These are phyloP conservation scores for Trididemnum nubilum DNA, from an alignment of 23 tunicate species.

Conservation along the genomic window DNA sequence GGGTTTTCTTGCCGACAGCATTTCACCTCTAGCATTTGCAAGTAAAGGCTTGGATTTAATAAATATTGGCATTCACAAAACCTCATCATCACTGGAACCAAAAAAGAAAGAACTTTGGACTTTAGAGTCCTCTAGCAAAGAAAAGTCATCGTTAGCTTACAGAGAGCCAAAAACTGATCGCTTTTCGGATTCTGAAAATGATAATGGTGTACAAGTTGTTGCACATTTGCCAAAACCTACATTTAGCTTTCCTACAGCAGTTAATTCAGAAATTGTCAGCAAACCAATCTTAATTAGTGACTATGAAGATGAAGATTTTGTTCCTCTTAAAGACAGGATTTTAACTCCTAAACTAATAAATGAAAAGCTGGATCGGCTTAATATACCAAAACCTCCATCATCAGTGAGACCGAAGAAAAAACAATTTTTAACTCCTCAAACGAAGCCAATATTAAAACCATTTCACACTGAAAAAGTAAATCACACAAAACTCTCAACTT, in stretches of 20 bases:
- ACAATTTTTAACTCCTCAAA: neutral
- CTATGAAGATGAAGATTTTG: neutral
- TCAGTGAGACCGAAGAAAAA: neutral
- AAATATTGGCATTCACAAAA: too few relatives aligned
- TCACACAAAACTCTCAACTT: neutral
- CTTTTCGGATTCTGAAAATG: neutral
- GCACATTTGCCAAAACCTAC: neutral
- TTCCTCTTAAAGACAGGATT: neutral
- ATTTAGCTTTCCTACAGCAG: neutral
- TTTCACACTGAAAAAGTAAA: conserved; percentile 52
- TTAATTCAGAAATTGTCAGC: too few relatives aligned
- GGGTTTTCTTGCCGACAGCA: too few relatives aligned
- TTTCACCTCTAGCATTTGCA: neutral
- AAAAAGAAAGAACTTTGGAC: too few relatives aligned
- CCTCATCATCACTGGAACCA: too few relatives aligned
- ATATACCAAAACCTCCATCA: neutral
- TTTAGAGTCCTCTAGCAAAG: too few relatives aligned
- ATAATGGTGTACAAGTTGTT: too few relatives aligned
- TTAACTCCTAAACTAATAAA: neutral
- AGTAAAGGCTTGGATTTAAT: neutral
- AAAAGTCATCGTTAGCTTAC: neutral
- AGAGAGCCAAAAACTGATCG: too few relatives aligned
- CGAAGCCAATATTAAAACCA: neutral
- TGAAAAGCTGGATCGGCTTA: neutral
- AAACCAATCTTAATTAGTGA: too few relatives aligned